Base-by-base conservation (phyloP, 2,113 vertebrate genomes). In the Numenius arquata region DNA sequence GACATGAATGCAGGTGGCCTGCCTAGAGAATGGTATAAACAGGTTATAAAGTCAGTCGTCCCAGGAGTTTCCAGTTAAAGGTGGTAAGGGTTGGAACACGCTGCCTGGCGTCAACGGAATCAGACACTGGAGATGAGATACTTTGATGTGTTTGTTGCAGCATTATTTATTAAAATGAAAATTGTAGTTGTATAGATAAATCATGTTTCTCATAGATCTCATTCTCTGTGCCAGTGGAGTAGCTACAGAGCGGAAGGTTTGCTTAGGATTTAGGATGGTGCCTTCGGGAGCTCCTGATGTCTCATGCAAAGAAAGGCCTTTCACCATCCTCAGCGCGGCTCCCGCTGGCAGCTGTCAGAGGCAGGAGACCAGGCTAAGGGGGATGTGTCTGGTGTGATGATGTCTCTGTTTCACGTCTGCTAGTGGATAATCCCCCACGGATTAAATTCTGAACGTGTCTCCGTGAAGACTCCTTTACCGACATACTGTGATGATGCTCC, bases 281-380 rank as follows among this genome's bases (percentile, higher is more conserved):
- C 66, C 45, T 65, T 79, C 58, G 34, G 67, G 78, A 82, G 40
- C 11, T 68, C 79, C 58, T 58, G 19, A 14, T 47, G 40, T n/a
- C 66, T 83, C 14, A 1, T 29, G 38, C 36, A 29, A 55, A 85
- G 61, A 29, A 55, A 85, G 61, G 30, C 21, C 27, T 40, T 73
- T 71, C 61, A 52, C 65, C 62, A 59, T 72, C 34, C 15, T 21
- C 38, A 53, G 61, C 6, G 41, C 72, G 19, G 22, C 36, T 61
- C 30, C 0, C 23, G 21, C 36, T 76, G 78, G 29, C 1, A 0
- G n/a, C 15, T 82, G 58, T 70, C 59, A 77, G 63, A 27, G 59
- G 4, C 2, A 3, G 66, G 73, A 40, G 22, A 18, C 34, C 9
- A 32, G 67, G 47, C 41, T 59, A 10, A 34, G 0, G 0, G 63